Base-by-base conservation (phyloP, 37 sponge, comb jelly and placozoan species). In the Eunapius fragilis region DNA sequence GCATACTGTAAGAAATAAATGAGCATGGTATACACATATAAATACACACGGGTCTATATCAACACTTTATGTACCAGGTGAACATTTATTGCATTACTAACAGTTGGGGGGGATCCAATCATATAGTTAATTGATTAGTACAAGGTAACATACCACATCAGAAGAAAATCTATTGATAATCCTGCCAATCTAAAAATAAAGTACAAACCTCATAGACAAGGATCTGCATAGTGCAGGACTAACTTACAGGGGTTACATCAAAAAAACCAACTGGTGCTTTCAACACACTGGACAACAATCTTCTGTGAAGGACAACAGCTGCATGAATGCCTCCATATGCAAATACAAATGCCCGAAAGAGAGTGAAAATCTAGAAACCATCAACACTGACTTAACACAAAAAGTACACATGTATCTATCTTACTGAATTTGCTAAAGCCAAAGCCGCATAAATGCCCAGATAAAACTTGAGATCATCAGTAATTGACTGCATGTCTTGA, bases 241-340 rank as follows among this genome's bases (percentile, higher is more conserved):
- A n/a, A n/a, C 98, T 92, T 30, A 96, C 96, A 34, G 98, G 98
- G 17, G 92, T 98, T 31, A 82, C 87, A 69, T 98, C 98, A 92
- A 98, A 98, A 87, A 98, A 98, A 27, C 82, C 68, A 9, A 92
- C 76, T 6, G 98, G 89, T 75, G 98, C 91, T 70, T 74, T 79
- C 81, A 98, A 87, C 34, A 98, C 89, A 38, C 75, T 72, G 27
- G 35, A 36, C 24, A 98, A 86, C 26, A 98, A 84, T 28, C 86
- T 86, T 69, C 88, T 87, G 79, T 98, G 98, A 5, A 98, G 67
- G 13, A 87, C 82, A 22, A 48, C 87, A 2, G 98, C 95, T 26
- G 98, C 98, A 78, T 91, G 84, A n/a, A 98, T 81, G 35, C 98
- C 98, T 25, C 97, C 97, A 86, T 94, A 96, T 34, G 98, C 98